Conservation (phyloP, 2,888 invertebrate species). For the Eupithecia inturbata region DNA sequence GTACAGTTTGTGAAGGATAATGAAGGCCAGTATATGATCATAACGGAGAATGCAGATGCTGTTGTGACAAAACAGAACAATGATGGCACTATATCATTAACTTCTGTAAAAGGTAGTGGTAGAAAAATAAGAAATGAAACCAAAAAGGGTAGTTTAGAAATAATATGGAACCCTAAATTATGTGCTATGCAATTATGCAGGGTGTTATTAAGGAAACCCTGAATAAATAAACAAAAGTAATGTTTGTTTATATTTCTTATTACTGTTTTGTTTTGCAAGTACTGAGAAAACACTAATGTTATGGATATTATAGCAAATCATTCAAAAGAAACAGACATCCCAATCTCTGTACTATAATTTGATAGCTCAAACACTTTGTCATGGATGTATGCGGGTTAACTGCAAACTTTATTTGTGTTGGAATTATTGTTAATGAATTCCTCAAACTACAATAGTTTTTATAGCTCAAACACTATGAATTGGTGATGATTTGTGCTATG, state of each 20-base stretch:
- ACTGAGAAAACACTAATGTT: not conserved
- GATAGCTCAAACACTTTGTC: not conserved
- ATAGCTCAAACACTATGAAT: not conserved
- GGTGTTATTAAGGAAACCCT: not conserved
- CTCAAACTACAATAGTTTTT: too few relatives aligned
- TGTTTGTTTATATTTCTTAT: not conserved
- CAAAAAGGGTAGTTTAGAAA: not conserved
- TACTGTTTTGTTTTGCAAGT: not conserved
- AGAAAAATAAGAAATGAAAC: not conserved
- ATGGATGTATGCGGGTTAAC: too few relatives aligned
- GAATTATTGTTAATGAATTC: too few relatives aligned
- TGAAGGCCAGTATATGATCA: conserved; percentile 64
- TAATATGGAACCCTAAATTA: not conserved
- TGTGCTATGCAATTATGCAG: not conserved
- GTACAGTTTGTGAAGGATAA: conserved; percentile 66
- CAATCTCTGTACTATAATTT: not conserved
- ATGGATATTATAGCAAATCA: not conserved
- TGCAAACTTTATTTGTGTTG: too few relatives aligned
- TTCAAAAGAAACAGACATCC: not conserved
- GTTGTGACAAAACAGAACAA: conserved; percentile 74
- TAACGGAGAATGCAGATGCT: conserved; percentile 57
- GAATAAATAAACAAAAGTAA: not conserved
- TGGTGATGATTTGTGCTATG: not conserved
- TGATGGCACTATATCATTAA: conserved; percentile 76
- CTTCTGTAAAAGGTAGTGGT: conserved; percentile 64